These are phyloP conservation scores for Deroptyus accipitrinus DNA, from an alignment of 2,113 vertebrate genomes.

Conservation along the genomic window DNA sequence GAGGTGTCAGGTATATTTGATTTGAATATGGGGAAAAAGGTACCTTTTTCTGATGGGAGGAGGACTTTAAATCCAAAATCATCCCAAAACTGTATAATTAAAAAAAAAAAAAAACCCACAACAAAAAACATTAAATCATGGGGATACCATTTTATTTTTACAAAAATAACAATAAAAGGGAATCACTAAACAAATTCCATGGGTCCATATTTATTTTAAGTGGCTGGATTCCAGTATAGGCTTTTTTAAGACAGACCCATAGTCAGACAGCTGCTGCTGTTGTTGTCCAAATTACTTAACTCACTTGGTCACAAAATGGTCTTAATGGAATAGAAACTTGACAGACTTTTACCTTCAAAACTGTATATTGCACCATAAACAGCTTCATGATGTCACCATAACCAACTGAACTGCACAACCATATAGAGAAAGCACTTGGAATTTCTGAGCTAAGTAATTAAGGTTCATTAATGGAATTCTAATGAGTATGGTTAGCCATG, in stretches of 20 bases:
- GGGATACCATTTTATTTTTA: neutral
- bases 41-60: neutral
- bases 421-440: accelerated
- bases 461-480: neutral
- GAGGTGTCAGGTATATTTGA: neutral
- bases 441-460: neutral
- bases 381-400: neutral
- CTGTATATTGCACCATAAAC: neutral
- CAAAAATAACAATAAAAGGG: conserved; percentile 17
- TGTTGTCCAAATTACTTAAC: neutral
- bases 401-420: neutral
- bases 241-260: neutral
- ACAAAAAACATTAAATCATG: neutral
- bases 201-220: conserved; percentile 13
- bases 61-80: neutral
- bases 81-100: neutral
- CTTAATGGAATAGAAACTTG: neutral
- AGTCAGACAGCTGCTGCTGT: neutral
- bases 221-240: neutral
- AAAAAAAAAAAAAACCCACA: neutral
- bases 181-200: neutral
- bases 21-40: neutral
- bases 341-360: neutral
- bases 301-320: neutral
- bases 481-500: neutral